A percentile compares a stretch with the other conserved stretches of the same genome.
Conservation (phyloP, 2,888 invertebrate genomes). For the Diabrotica balteata region DNA sequence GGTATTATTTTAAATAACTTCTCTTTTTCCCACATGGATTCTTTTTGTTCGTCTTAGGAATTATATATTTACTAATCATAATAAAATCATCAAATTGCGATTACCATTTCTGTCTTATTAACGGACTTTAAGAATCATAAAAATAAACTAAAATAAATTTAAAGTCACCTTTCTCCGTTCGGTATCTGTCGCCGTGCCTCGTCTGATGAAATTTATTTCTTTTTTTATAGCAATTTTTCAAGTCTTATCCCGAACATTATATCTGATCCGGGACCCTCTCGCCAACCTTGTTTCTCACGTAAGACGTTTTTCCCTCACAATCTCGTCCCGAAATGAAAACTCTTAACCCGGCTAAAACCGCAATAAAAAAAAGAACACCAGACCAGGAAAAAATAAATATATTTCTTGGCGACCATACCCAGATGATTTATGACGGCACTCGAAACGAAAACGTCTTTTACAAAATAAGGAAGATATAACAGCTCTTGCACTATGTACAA, state of each 20-base stretch:
- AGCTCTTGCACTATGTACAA: constrained; percentile 27
- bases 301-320: constrained; percentile 1
- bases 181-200: not conserved
- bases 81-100: no score
- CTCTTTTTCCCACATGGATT: no score
- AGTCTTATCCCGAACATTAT: constrained; percentile 1
- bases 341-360: constrained; percentile 17
- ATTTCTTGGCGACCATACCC: constrained; percentile 22
- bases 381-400: constrained; percentile 25
- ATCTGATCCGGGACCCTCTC: not conserved
- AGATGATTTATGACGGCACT: constrained; percentile 28
- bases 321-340: constrained; percentile 16
- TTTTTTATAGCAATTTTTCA: constrained; percentile 3
- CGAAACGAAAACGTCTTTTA: constrained; percentile 32
- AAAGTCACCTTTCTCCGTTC: no score
- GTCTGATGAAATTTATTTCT: not conserved
- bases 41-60: no score
- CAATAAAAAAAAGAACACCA: constrained; percentile 23
- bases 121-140: no score
- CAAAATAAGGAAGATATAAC: constrained; percentile 35
- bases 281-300: constrained; percentile 5
- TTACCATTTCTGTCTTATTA: no score
- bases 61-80: no score
- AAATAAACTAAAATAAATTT: no score
- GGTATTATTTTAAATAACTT: no score